Percentiles rank a stretch among this genome's conserved stretches.
Evolutionary conservation across 92 coral and sea anemone genomes (phyloP).

Genomic region (Parazoanthus swiftii): DNA sequence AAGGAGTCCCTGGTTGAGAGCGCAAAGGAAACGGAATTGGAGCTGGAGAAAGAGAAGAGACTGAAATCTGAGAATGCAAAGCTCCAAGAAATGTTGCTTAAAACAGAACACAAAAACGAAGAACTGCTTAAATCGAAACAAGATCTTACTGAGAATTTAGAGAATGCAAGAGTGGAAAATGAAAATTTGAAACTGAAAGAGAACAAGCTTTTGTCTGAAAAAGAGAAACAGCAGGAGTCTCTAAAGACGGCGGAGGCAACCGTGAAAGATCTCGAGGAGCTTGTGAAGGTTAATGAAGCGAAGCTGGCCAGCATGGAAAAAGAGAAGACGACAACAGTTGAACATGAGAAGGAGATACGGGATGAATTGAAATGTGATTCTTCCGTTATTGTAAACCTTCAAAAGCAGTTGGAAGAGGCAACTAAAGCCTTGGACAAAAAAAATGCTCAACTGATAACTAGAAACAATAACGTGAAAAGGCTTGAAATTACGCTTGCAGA

Average conservation of each 20-base stretch:
- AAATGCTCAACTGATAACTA: constrained; percentile 82
- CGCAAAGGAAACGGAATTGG: constrained; percentile 29
- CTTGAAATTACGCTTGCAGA: constrained; percentile 73
- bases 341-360: constrained; percentile 2
- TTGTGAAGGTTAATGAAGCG: neutral
- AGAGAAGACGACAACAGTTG: constrained; percentile 14
- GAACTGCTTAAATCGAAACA: constrained; percentile 27
- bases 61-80: neutral
- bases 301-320: constrained; percentile 15
- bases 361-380: neutral
- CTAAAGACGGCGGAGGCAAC: neutral
- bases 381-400: constrained; percentile 38
- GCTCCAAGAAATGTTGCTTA: constrained; percentile 16
- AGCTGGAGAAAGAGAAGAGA: constrained; percentile 16
- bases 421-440: constrained; percentile 92
- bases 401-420: constrained; percentile 79
- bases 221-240: constrained; percentile 28
- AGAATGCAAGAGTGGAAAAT: constrained; percentile 25
- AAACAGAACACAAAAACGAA: neutral
- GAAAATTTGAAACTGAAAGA: constrained; percentile 31
- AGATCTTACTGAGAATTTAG: constrained; percentile 7
- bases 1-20: constrained; percentile 9
- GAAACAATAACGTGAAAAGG: constrained; percentile 75
- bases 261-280: constrained; percentile 12
- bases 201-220: constrained; percentile 16